Evolutionary conservation across 2,113 vertebrate genomes (phyloP), one percentile per base, ranked within the genome.

Genomic region (Seriola aureovittata): DNA sequence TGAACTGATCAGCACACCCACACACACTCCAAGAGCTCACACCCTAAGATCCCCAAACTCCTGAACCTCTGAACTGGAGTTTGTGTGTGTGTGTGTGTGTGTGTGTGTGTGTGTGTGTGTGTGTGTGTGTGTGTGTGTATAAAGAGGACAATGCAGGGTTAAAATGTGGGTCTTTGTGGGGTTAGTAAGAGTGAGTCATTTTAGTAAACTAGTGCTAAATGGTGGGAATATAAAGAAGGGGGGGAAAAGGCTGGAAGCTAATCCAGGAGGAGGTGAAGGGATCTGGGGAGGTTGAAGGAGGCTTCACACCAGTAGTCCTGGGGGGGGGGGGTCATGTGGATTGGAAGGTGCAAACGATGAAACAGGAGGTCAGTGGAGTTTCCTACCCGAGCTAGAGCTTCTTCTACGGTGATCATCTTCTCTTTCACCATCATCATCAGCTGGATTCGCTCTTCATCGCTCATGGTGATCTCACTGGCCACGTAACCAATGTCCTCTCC

Each of bases 381-480:
- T 85, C 96, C 92, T 96, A 99, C 98, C 97, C 98, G 95, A 25
- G 97, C 97, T 23, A 99, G 96, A 0, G 98, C 98, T 92, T 99
- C 98, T 82, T 99, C 98, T 6, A 99, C 98, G 0, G 98, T 99
- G 89, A 99, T 99, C 97, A 99, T 99, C 95, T 99, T 99, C 84
- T 99, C 98, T 73, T 99, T 99, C 64, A 99, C 98, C 98, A 99
- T 99, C 98, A 99, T 98, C 98, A 99, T 99, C 21, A 99, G 95
- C 86, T 99, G 97, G 86, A 99, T 99, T 48, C 98, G 95, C 5
- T 99, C 98, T 75, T 99, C 98, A 2, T 99, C 98, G 2, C 98
- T 98, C 98, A 99, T 99, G 0, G 98, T 99, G 85, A 99, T 99
- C 93, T 99, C 98, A 48, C 98, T 99, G 81, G 98, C 98, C 23